Conservation (phyloP, 2,797 vertebrate species). For the Mallotus villosus region DNA sequence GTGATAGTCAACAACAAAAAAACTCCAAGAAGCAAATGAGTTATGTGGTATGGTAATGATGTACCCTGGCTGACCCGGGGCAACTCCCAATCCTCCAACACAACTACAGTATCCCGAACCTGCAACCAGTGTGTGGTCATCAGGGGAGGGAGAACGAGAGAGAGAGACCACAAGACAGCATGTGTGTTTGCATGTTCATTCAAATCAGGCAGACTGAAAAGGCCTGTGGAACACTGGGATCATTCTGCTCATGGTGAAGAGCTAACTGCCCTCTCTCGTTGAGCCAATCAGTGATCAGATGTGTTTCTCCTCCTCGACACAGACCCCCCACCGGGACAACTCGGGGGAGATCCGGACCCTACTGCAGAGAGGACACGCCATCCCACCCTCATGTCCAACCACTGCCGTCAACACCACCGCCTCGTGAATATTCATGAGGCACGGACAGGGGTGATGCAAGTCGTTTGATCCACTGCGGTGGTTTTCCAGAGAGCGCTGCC, state of each 20-base stretch:
- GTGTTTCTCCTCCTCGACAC: too few relatives aligned
- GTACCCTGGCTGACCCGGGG: background rate
- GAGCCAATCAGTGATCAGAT: too few relatives aligned
- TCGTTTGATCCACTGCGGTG: slow-evolving; percentile 21
- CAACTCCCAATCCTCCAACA: background rate
- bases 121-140: background rate
- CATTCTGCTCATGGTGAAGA: too few relatives aligned
- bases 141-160: background rate
- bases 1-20: background rate
- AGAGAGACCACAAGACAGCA: too few relatives aligned
- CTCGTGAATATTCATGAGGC: slow-evolving; percentile 57
- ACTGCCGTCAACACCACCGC: slow-evolving; percentile 15
- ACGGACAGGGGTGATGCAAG: slow-evolving; percentile 40
- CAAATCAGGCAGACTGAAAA: too few relatives aligned
- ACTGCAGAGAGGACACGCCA: background rate
- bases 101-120: background rate
- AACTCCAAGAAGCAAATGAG: background rate
- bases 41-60: background rate
- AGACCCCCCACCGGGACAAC: background rate
- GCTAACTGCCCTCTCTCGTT: too few relatives aligned
- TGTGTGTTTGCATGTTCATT: too few relatives aligned
- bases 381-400: slow-evolving; percentile 17
- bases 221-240: too few relatives aligned
- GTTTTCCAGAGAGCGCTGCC: slow-evolving; percentile 51
- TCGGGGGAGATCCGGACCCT: background rate